Evolutionary conservation across 1,140 invertebrate genomes (phyloP), one percentile per base, ranked within the genome.

Genomic region (Meteorus sp.): DNA sequence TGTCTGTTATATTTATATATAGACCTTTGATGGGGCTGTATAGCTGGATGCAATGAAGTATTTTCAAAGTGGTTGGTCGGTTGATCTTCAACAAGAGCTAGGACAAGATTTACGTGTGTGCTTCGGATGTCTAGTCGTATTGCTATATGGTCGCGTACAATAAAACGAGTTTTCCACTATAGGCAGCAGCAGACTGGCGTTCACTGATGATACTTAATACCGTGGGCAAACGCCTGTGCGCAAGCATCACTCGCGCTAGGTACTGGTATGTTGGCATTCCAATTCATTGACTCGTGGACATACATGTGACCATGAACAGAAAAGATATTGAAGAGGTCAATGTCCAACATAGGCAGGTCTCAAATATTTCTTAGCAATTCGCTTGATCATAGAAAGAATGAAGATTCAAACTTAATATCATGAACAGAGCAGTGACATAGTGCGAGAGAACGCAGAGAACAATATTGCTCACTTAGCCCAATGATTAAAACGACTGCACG

Each of bases 211-310:
- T 50, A 62, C 63, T 61, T 58, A 57, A 62, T 64, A 65, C 43
- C 56, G 51, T 62, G 27, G 35, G 47, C 57, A 39, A 4, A 13
- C 8, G 8, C 35, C 11, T 6, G 29, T 33, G 35, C 35, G 29
- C n/a, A n/a, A n/a, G n/a, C n/a, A n/a, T 39, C 35, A n/a, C 15
- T 3, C 15, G 13, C 3, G 3, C 37, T 55, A 47, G 61, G 56
- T 63, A 70, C 64, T 68, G 64, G 68, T 64, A 56, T 62, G 65
- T 56, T 66, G 65, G 66, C 71, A 77, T 76, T 77, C 73, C 70
- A 65, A 71, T 67, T 73, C 66, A 69, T 74, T 66, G 64, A 69
- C 59, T 74, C 61, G 62, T 62, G 60, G 59, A n/a, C n/a, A n/a
- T n/a, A n/a, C n/a, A n/a, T n/a, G n/a, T n/a, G n/a, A n/a, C n/a